These are phyloP conservation scores for Scelioninae gen. 2 DNA, from an alignment of 2,888 invertebrate species.

Conservation along the genomic window DNA sequence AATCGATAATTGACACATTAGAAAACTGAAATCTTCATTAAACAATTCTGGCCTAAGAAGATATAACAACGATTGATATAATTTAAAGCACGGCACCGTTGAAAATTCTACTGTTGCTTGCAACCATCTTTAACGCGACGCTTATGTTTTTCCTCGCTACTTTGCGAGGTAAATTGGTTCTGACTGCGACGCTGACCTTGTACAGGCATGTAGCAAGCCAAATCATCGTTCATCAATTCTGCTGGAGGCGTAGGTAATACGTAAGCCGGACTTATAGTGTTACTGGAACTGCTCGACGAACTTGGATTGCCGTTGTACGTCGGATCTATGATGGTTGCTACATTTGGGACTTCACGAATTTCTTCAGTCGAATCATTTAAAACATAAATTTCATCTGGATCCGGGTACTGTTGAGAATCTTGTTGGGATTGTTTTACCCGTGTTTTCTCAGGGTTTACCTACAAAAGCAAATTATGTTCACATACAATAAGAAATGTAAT, in stretches of 20 bases:
- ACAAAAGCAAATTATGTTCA: constrained; percentile 7
- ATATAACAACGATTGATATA: constrained; percentile 17
- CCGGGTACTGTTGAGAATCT: constrained; percentile 59
- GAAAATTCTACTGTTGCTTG: constrained; percentile 77
- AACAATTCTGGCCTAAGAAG: constrained; percentile 14
- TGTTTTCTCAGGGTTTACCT: constrained; percentile 28
- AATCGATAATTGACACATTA: background rate
- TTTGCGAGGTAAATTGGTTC: constrained; percentile 76
- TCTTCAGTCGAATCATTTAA: constrained; percentile 68
- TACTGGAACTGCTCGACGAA: constrained; percentile 68
- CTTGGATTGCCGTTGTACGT: constrained; percentile 76
- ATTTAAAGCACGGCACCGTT: constrained; percentile 39
- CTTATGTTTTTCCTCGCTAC: constrained; percentile 80
- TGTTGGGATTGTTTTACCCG: constrained; percentile 10
- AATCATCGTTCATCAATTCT: constrained; percentile 74
- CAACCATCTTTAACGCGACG: constrained; percentile 79
- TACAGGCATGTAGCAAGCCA: constrained; percentile 84
- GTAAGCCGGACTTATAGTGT: constrained; percentile 71
- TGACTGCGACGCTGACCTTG: constrained; percentile 82
- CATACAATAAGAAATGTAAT: too few relatives aligned
- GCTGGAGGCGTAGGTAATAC: constrained; percentile 71
- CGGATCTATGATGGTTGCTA: constrained; percentile 82
- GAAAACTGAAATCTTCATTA: constrained; percentile 21
- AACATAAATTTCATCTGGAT: constrained; percentile 75
- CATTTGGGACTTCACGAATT: constrained; percentile 75